These are phyloP conservation scores for Atta texana DNA, from an alignment of 1,140 invertebrate genomes.

Conservation along the genomic window DNA sequence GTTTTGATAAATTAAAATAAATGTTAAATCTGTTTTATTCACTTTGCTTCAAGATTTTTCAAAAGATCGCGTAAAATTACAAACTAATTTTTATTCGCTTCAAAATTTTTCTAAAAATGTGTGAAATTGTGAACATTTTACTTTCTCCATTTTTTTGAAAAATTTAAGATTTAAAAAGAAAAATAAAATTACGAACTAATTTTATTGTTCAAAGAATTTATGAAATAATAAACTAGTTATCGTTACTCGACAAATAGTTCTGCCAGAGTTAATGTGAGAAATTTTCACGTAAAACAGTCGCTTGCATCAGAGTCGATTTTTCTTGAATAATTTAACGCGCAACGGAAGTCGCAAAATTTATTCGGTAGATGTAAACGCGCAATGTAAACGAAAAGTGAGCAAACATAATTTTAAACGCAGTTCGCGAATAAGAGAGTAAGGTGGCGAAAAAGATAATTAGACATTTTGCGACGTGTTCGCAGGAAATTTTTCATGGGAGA, in stretches of 20 bases:
- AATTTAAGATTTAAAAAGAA: no score
- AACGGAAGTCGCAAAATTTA: slow-evolving; percentile 13
- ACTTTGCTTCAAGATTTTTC: not conserved
- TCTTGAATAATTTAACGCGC: slow-evolving; percentile 9
- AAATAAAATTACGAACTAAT: no score
- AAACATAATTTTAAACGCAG: not conserved
- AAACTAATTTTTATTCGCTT: not conserved
- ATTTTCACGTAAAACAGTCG: not conserved
- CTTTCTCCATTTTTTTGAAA: no score
- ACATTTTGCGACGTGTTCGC: not conserved
- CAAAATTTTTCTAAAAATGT: not conserved
- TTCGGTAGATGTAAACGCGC: not conserved
- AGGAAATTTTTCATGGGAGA: not conserved
- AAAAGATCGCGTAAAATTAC: no score
- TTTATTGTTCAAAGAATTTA: not conserved
- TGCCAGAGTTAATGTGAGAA: not conserved
- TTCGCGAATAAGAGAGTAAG: not conserved
- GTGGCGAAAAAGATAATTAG: not conserved
- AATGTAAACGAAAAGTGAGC: not conserved
- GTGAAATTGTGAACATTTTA: not conserved
- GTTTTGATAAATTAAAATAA: not conserved
- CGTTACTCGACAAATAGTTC: not conserved
- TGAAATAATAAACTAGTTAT: not conserved
- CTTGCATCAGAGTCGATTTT: not conserved
- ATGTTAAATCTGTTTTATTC: slow-evolving; percentile 1